These are phyloP conservation scores for Neofelis nebulosa DNA, from an alignment of 2,113 vertebrate species.

Conservation along the genomic window DNA sequence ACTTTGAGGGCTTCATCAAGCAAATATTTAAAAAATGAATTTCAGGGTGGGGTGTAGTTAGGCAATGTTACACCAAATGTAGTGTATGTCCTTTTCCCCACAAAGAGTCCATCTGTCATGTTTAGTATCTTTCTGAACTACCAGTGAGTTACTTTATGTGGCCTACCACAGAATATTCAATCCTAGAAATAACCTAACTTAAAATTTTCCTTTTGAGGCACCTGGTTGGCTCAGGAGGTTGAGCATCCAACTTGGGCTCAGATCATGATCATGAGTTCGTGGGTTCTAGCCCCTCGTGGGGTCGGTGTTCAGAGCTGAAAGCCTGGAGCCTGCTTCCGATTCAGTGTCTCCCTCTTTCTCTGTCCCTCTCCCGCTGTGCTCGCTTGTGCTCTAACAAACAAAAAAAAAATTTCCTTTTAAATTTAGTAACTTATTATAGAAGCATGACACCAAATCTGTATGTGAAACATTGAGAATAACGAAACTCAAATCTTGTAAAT, in stretches of 20 bases:
- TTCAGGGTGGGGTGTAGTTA: not conserved
- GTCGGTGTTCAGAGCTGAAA: too few relatives aligned
- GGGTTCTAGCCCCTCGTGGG: too few relatives aligned
- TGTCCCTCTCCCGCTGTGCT: too few relatives aligned
- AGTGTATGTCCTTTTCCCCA: not conserved
- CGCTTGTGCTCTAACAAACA: too few relatives aligned
- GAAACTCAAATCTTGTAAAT: not conserved
- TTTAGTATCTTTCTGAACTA: not conserved
- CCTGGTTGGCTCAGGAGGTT: too few relatives aligned
- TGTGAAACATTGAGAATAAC: not conserved
- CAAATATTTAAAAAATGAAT: constrained; percentile 47
- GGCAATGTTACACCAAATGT: not conserved
- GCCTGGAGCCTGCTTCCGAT: too few relatives aligned
- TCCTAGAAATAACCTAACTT: not conserved
- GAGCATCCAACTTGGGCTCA: too few relatives aligned
- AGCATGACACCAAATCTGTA: not conserved
- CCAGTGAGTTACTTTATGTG: not conserved
- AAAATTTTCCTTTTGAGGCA: not conserved
- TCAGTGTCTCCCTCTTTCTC: too few relatives aligned
- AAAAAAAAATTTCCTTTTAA: not conserved
- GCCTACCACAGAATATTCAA: not conserved
- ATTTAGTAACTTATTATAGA: not conserved
- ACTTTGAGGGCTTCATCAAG: not conserved
- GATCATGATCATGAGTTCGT: too few relatives aligned
- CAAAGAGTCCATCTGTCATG: not conserved